Base-by-base conservation (phyloP, 2,797 vertebrate genomes). In the Sebastes matsubarae region DNA sequence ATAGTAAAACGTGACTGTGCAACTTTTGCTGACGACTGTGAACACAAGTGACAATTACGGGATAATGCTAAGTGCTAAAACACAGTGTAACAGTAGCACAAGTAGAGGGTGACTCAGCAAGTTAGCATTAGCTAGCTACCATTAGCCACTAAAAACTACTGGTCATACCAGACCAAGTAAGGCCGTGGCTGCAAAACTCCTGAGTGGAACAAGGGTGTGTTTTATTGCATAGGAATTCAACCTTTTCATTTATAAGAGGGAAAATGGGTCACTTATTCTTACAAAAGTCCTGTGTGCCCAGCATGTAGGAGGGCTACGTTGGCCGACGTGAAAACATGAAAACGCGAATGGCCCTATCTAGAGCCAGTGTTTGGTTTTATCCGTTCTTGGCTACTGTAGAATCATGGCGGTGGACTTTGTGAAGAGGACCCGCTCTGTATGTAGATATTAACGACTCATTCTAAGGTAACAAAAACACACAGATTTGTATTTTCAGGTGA, bases 41-140 rank as follows among this genome's bases (percentile, higher is more conserved):
- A 46, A 36, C 27, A 38, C 16, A 55, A 65, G 38, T 63, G 55
- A 65, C 36, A 65, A n/a, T 66, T 79, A 72, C 1, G 1, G 16
- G 32, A 69, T 59, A 34, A 58, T n/a, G 12, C 20, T 71, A 22
- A 71, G 60, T 25, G 55, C 14, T 61, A 25, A 66, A 74, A 80
- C 55, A 29, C 3, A 38, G 27, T 38, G 38, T n/a, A 14, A 59
- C 9, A 30, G 30, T 12, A n/a, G 6, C 9, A 58, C 52, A 66
- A 52, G 54, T 29, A 11, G 9, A 22, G 2, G 14, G 3, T 38
- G 18, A 58, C n/a, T 55, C 30, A 30, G 59, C 9, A 34, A 65
- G 4, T 73, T 22, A 18, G 2, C 16, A 30, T 67, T 52, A 25
- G 58, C 12, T 36, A 34, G 58, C 68, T 18, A 38, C 36, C 36